These are phyloP conservation scores for Belgica antarctica DNA, from an alignment of 2,888 invertebrate species.

Conservation along the genomic window DNA sequence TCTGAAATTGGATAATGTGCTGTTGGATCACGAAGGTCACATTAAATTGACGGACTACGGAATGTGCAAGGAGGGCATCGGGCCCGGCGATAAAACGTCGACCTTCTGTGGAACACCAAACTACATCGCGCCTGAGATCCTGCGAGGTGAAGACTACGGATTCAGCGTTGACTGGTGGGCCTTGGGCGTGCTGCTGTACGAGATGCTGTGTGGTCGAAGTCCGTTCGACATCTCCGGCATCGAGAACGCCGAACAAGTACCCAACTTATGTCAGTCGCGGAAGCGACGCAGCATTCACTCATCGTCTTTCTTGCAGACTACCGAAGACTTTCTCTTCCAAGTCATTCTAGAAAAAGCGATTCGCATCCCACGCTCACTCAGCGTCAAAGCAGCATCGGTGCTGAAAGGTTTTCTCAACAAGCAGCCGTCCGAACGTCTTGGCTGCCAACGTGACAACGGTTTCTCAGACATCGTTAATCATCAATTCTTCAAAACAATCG, in stretches of 20 bases:
- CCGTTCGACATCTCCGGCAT: constrained; percentile 93
- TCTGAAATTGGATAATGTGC: constrained; percentile 87
- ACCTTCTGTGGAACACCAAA: constrained; percentile 92
- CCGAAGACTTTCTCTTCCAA: constrained; percentile 91
- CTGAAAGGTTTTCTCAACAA: constrained; percentile 94
- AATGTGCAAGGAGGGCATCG: constrained; percentile 86
- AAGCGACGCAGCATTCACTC: constrained; percentile 49
- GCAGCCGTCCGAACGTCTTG: constrained; percentile 84
- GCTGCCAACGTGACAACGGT: constrained; percentile 78
- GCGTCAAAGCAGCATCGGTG: constrained; percentile 90
- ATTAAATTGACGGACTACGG: constrained; percentile 96
- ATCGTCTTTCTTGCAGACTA: constrained; percentile 59
- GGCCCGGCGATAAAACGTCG: constrained; percentile 84
- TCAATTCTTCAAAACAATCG: constrained; percentile 90
- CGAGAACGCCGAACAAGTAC: constrained; percentile 60
- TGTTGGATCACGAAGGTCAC: constrained; percentile 92
- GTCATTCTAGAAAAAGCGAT: constrained; percentile 94
- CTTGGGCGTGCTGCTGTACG: constrained; percentile 87
- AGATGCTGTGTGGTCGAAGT: constrained; percentile 93
- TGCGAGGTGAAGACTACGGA: constrained; percentile 74
- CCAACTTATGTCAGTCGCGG: constrained; percentile 33
- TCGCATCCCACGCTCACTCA: constrained; percentile 88
- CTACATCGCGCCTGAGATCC: constrained; percentile 64
- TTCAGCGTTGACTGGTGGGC: constrained; percentile 95
- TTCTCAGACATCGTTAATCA: constrained; percentile 87